These are phyloP conservation scores for Crambe crambe DNA, from an alignment of 37 sponge, comb jelly and placozoan genomes.

Conservation along the genomic window DNA sequence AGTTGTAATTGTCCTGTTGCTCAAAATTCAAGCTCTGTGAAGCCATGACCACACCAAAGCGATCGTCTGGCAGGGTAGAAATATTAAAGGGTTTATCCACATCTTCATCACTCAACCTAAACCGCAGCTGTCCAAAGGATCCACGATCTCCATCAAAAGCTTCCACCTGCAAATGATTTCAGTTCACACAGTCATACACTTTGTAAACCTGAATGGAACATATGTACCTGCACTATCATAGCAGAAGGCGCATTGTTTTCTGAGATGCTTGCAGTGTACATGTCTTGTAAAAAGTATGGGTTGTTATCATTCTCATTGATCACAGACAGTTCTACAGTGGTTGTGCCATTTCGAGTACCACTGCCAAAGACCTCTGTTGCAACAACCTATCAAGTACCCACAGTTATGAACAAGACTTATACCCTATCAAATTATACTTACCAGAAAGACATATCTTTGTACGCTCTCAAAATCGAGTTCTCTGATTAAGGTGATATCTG, in stretches of 20 bases:
- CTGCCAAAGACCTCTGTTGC: constrained; percentile 18
- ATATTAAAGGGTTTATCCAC: constrained; percentile 1
- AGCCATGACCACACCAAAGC: not conserved
- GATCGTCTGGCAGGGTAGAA: not conserved
- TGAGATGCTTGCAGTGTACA: constrained; percentile 20
- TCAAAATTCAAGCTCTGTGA: not conserved
- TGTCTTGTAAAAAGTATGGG: constrained; percentile 23
- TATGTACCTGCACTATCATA: constrained; percentile 8
- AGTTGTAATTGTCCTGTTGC: not conserved
- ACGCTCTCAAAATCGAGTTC: constrained; percentile 30
- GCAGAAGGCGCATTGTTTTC: constrained; percentile 16
- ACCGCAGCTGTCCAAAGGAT: constrained; percentile 24
- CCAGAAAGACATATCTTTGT: constrained; percentile 8
- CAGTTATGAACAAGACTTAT: not conserved
- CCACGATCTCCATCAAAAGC: constrained; percentile 44
- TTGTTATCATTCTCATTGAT: constrained; percentile 47
- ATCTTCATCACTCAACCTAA: not conserved
- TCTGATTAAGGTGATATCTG: not conserved
- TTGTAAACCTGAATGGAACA: not conserved
- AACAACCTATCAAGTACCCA: constrained; percentile 21
- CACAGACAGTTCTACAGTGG: constrained; percentile 12
- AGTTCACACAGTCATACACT: not conserved
- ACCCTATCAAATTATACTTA: not conserved
- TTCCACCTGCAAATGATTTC: constrained; percentile 10
- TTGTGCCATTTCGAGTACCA: not conserved